Conservation (phyloP, 2,113 vertebrate species). For the Phalacrocorax carbo region DNA sequence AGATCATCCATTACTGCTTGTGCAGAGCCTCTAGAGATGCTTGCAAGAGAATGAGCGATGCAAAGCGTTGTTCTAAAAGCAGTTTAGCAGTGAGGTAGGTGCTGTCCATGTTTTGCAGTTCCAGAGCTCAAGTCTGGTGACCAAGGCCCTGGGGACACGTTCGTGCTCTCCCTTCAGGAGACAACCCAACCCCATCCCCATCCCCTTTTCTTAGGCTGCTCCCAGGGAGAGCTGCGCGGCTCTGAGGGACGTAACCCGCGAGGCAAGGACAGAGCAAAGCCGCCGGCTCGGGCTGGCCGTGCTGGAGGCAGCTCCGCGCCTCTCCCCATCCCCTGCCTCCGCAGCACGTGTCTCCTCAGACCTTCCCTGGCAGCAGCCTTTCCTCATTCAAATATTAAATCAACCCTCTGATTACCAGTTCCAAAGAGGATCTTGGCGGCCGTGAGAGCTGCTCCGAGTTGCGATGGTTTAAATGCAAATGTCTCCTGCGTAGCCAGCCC, state of each 20-base stretch:
- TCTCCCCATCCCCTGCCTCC: not conserved
- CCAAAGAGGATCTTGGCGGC: not conserved
- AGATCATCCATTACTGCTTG: too few relatives aligned
- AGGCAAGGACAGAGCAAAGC: accelerated
- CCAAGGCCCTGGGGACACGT: accelerated
- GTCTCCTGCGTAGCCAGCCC: not conserved
- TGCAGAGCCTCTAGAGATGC: not conserved
- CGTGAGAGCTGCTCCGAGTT: not conserved
- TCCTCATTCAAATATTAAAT: not conserved
- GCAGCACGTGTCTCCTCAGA: not conserved
- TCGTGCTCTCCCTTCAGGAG: not conserved
- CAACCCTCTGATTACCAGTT: not conserved
- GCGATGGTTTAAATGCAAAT: not conserved
- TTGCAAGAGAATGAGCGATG: not conserved
- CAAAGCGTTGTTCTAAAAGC: accelerated
- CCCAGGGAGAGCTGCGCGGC: accelerated
- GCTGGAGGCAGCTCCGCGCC: not conserved
- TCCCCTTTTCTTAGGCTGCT: not conserved
- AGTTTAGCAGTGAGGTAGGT: not conserved
- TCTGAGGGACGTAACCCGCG: accelerated
- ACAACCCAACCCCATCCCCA: not conserved
- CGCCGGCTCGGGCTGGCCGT: not conserved
- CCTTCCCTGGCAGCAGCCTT: not conserved
- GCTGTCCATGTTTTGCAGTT: accelerated
- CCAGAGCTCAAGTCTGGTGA: accelerated